These are phyloP conservation scores for Parauchenoglanis ngamensis DNA, from an alignment of 2,797 vertebrate genomes.

Conservation along the genomic window DNA sequence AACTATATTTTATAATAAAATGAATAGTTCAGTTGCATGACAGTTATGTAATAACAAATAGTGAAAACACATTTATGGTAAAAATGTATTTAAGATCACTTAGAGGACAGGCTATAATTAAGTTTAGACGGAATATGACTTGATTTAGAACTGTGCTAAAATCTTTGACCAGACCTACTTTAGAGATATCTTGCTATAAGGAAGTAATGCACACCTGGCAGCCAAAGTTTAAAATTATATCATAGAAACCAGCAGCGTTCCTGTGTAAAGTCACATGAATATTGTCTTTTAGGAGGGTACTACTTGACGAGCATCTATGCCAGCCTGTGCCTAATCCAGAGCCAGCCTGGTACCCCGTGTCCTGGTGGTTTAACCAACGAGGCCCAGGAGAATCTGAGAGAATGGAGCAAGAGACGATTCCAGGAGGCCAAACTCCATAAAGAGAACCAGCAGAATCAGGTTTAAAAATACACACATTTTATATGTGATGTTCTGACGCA, in stretches of 20 bases:
- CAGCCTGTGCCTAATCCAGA: constrained; percentile 82
- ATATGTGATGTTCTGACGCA: not conserved
- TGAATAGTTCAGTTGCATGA: not conserved
- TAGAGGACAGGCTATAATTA: not conserved
- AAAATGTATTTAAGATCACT: not conserved
- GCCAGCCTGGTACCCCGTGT: constrained; percentile 60
- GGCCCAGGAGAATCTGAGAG: constrained; percentile 77
- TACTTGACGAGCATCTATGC: constrained; percentile 86
- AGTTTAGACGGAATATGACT: not conserved
- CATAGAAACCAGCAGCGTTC: not conserved
- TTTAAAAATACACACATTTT: constrained; percentile 39
- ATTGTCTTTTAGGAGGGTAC: constrained; percentile 77
- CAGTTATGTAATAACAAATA: not conserved
- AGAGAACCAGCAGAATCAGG: constrained; percentile 79
- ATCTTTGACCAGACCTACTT: not conserved
- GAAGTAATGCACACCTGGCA: not conserved
- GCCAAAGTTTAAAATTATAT: not conserved
- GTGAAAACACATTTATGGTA: not conserved
- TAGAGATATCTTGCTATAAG: not conserved
- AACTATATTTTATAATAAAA: not conserved
- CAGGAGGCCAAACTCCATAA: constrained; percentile 74
- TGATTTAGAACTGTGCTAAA: not conserved
- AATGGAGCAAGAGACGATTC: constrained; percentile 81
- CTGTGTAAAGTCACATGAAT: not conserved
- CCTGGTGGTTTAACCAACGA: constrained; percentile 71